phyloP scores from a whole-genome alignment of 2,888 invertebrate species.

The Gerosis bhagava region DNA sequence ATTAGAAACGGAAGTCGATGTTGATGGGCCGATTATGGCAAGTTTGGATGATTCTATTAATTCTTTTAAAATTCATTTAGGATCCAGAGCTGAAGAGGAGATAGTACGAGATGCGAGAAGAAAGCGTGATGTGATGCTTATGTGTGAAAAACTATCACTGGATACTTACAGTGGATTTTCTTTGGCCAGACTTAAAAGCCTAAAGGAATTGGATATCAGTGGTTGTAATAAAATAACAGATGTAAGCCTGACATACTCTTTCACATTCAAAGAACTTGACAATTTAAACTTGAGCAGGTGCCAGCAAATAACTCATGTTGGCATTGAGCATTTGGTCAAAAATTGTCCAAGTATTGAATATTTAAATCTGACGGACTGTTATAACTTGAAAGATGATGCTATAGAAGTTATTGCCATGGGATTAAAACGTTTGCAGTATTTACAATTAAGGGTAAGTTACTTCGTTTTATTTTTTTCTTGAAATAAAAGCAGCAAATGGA shows the following conservation, averaged over 20 bases:
- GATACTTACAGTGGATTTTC: slow-evolving; percentile 74
- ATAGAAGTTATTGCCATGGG: slow-evolving; percentile 59
- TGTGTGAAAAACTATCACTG: slow-evolving; percentile 79
- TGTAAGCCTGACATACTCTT: slow-evolving; percentile 86
- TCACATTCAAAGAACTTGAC: slow-evolving; percentile 84
- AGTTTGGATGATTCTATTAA: slow-evolving; percentile 47
- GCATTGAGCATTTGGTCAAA: slow-evolving; percentile 83
- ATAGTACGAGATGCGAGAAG: slow-evolving; percentile 85
- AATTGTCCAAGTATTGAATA: slow-evolving; percentile 88
- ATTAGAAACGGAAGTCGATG: slow-evolving; percentile 52
- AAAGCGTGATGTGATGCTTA: slow-evolving; percentile 83
- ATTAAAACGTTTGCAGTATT: slow-evolving; percentile 75
- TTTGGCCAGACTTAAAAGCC: slow-evolving; percentile 75
- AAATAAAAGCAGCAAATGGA: no score
- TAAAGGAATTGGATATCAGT: slow-evolving; percentile 84
- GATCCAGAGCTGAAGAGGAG: slow-evolving; percentile 86
- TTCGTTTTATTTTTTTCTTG: no score
- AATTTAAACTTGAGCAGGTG: slow-evolving; percentile 85
- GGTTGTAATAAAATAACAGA: slow-evolving; percentile 88
- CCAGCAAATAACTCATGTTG: slow-evolving; percentile 85
- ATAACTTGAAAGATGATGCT: slow-evolving; percentile 85
- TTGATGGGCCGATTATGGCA: slow-evolving; percentile 59
- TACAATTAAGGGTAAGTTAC: slow-evolving; percentile 82
- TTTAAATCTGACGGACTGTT: slow-evolving; percentile 85
- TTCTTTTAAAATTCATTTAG: slow-evolving; percentile 77